These are phyloP conservation scores for Nansenia antarctica DNA, from an alignment of 2,113 vertebrate genomes.

Conservation along the genomic window DNA sequence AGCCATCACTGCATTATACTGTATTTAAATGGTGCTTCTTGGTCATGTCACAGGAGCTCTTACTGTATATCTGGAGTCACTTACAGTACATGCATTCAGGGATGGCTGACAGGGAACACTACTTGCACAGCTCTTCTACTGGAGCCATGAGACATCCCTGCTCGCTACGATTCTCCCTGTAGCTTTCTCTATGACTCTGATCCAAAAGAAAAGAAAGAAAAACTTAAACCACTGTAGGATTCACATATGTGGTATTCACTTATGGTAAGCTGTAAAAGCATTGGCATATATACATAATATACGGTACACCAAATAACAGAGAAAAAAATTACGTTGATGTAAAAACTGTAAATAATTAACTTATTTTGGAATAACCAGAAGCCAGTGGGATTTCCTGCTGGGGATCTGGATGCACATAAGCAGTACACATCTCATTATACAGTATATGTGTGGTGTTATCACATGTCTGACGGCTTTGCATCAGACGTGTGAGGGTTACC, in stretches of 20 bases:
- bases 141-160: neutral
- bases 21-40: slow-evolving; percentile 25
- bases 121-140: neutral
- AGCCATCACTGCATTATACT: slow-evolving; percentile 43
- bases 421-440: too few relatives aligned
- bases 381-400: neutral
- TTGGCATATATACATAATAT: too few relatives aligned
- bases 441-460: too few relatives aligned
- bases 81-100: slow-evolving; percentile 29
- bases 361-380: neutral
- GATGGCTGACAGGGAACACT: too few relatives aligned
- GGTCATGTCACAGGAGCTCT: slow-evolving; percentile 16
- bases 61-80: slow-evolving; percentile 6
- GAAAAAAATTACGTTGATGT: too few relatives aligned
- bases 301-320: too few relatives aligned
- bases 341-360: neutral
- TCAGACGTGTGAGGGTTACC: neutral
- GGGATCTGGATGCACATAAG: too few relatives aligned
- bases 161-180: neutral
- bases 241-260: neutral
- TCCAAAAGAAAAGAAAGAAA: neutral
- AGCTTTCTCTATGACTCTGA: neutral
- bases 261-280: neutral
- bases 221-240: neutral
- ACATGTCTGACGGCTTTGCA: too few relatives aligned